phyloP scores from a whole-genome alignment of 1,140 invertebrate genomes.

The Euura lappo region DNA sequence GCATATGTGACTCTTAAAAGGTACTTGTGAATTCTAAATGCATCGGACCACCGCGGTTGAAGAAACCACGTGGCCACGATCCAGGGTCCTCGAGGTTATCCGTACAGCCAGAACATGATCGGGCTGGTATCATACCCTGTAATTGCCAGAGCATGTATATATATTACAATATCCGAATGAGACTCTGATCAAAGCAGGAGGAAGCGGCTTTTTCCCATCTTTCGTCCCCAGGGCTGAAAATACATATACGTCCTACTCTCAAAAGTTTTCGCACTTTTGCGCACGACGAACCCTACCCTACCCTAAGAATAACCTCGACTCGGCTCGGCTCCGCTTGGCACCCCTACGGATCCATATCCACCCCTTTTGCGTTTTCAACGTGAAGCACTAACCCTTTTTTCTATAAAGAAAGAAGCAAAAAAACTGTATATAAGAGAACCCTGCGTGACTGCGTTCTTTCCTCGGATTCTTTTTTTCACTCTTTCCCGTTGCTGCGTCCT shows the following conservation, averaged over 20 bases:
- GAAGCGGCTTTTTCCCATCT: no score
- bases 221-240: no score
- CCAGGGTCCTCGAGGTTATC: slow-evolving; percentile 10
- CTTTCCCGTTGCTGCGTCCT: not conserved
- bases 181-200: no score
- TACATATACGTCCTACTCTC: slow-evolving; percentile 17
- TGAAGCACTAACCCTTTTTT: not conserved
- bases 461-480: no score
- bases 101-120: no score
- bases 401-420: no score
- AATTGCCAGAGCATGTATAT: no score
- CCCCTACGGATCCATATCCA: not conserved
- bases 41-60: slow-evolving; percentile 39
- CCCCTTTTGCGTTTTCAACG: not conserved
- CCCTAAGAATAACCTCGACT: slow-evolving; percentile 42
- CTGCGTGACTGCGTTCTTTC: not conserved
- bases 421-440: no score
- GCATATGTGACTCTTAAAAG: slow-evolving; percentile 11
- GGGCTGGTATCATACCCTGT: no score
- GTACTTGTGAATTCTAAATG: slow-evolving; percentile 39
- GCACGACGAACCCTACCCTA: slow-evolving; percentile 40
- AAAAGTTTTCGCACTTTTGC: slow-evolving; percentile 46
- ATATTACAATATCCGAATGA: no score
- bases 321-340: not conserved
- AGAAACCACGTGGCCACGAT: slow-evolving; percentile 34